Percentiles rank a stretch among this genome's conserved stretches.
These are phyloP conservation scores for Eptesicus fuscus DNA, from an alignment of 2,113 vertebrate genomes.

Conservation along the genomic window DNA sequence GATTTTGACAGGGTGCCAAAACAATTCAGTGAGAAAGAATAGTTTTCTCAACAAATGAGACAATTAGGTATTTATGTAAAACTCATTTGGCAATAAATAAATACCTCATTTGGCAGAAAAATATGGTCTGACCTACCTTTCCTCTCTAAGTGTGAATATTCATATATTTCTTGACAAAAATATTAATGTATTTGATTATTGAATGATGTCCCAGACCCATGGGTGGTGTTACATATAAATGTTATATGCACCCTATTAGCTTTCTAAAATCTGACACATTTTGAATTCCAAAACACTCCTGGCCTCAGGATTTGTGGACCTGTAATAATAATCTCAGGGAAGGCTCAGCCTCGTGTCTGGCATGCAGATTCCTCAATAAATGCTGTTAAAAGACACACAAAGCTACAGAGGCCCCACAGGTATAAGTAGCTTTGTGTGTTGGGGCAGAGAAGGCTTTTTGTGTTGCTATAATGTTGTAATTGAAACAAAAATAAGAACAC, in stretches of 20 bases:
- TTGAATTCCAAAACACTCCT: background rate
- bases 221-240: background rate
- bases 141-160: background rate
- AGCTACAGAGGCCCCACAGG: background rate
- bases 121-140: background rate
- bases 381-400: background rate
- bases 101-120: background rate
- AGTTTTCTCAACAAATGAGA: background rate
- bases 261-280: constrained; percentile 24
- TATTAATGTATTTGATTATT: background rate
- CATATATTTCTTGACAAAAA: background rate
- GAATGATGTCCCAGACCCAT: background rate
- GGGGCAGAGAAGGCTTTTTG: background rate
- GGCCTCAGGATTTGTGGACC: background rate
- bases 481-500: constrained; percentile 1
- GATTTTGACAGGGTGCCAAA: background rate
- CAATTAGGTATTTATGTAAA: background rate
- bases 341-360: background rate
- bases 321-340: background rate
- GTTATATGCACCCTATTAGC: background rate
- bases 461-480: background rate
- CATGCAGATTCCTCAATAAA: background rate
- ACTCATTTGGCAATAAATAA: background rate
- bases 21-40: background rate
- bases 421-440: background rate